These are phyloP conservation scores for Apodemia duryi DNA, from an alignment of 2,888 invertebrate genomes.

Conservation along the genomic window DNA sequence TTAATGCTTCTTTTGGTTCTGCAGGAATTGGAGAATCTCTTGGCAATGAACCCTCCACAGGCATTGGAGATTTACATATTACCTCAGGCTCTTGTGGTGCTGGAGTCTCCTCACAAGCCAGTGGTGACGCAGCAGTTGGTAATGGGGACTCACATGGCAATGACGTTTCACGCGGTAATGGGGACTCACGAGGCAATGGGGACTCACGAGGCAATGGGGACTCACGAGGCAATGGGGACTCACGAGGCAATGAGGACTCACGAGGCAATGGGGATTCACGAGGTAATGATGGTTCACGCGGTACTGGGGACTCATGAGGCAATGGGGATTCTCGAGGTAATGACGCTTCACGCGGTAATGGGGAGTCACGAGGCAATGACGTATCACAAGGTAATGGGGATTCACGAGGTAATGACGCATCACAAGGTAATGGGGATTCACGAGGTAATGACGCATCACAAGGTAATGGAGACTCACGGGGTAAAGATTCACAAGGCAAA, in stretches of 20 bases:
- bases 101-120: conserved; percentile 25
- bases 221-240: conserved; percentile 31
- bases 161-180: conserved; percentile 32
- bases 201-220: conserved; percentile 15
- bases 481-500: conserved; percentile 39
- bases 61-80: conserved; percentile 7
- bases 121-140: conserved; percentile 29
- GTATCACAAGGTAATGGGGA: conserved; percentile 35
- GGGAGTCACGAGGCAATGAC: conserved; percentile 18
- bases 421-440: conserved; percentile 35
- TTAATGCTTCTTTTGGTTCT: conserved; percentile 5
- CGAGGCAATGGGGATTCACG: conserved; percentile 36
- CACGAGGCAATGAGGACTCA: conserved; percentile 35
- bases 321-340: conserved; percentile 27
- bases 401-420: conserved; percentile 32
- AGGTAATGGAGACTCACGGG: conserved; percentile 30
- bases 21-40: not conserved
- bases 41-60: not conserved
- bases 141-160: conserved; percentile 37
- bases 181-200: conserved; percentile 41
- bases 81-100: conserved; percentile 18
- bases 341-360: conserved; percentile 30
- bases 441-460: conserved; percentile 29
- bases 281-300: conserved; percentile 31
- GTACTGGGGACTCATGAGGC: conserved; percentile 40